A percentile compares a stretch with the other conserved stretches of the same genome.
phyloP scores from a whole-genome alignment of 2,888 invertebrate species.

The Lucinisca nassula region DNA sequence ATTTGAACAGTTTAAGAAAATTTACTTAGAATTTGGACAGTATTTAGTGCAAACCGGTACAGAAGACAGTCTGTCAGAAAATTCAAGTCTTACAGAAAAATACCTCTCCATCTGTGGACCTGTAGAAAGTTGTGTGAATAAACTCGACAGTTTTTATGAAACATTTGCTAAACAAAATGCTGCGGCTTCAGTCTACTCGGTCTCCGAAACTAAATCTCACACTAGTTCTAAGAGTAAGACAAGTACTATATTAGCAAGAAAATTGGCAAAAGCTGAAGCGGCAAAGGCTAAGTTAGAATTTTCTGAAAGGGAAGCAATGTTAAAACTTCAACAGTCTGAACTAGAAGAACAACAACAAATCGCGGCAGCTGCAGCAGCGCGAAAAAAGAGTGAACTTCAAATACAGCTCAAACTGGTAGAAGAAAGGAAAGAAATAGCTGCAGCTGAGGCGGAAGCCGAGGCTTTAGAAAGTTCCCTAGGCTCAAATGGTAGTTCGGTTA shows the following conservation, averaged over 20 bases:
- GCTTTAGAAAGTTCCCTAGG: background rate
- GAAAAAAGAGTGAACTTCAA: constrained; percentile 26
- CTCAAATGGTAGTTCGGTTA: background rate
- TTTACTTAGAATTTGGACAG: background rate
- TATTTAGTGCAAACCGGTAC: background rate
- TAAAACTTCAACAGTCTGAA: constrained; percentile 18
- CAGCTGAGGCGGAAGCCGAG: constrained; percentile 7
- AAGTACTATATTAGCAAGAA: background rate
- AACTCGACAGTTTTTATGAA: background rate
- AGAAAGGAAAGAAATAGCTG: constrained; percentile 12
- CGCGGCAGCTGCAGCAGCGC: background rate
- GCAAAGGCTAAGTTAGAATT: constrained; percentile 3
- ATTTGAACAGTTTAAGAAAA: background rate
- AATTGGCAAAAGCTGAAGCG: constrained; percentile 27
- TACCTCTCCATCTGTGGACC: background rate
- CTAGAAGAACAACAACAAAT: constrained; percentile 3
- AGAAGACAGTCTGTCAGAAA: background rate
- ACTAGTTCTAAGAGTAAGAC: background rate
- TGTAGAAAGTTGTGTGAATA: background rate
- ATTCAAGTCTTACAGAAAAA: background rate
- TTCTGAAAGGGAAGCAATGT: background rate
- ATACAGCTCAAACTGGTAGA: constrained; percentile 8
- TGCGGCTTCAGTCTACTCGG: background rate
- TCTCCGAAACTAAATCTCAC: background rate
- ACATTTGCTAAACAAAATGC: background rate